Evolutionary conservation across 2,888 invertebrate species (phyloP).

Genomic region (Aphodius sticticus): DNA sequence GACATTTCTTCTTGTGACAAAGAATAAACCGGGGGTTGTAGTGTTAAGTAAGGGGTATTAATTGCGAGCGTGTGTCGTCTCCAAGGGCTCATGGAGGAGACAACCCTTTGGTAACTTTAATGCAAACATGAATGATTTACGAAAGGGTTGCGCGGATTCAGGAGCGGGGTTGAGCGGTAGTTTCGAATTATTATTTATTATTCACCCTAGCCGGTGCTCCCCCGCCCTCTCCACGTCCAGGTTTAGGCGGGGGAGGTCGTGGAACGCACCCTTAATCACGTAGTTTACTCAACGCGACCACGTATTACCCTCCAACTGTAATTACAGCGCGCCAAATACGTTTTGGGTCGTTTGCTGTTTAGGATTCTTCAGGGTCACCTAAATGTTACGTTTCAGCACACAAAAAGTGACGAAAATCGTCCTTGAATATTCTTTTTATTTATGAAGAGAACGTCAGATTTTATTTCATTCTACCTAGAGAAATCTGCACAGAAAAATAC

Average conservation of each 20-base stretch:
- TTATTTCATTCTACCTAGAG: no score
- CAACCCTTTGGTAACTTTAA: neutral
- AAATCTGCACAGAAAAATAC: no score
- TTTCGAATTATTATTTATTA: constrained; percentile 4
- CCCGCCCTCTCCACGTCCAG: neutral
- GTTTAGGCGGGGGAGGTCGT: neutral
- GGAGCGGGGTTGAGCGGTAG: neutral
- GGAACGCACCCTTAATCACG: neutral
- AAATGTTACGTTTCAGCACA: no score
- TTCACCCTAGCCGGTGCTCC: neutral
- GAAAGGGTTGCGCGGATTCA: neutral
- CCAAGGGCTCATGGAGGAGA: neutral
- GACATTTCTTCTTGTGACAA: neutral
- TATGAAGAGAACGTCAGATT: no score
- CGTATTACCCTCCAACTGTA: neutral
- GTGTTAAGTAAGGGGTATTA: constrained; percentile 4
- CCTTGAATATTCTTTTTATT: no score
- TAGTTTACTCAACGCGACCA: neutral
- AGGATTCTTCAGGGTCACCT: no score
- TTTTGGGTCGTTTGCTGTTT: no score
- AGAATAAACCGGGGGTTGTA: neutral
- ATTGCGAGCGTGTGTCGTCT: neutral
- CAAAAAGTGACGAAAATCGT: no score
- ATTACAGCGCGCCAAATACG: neutral
- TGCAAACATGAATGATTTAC: neutral